These are phyloP conservation scores for Lycodopsis pacificus DNA, from an alignment of 2,797 vertebrate genomes.

Conservation along the genomic window DNA sequence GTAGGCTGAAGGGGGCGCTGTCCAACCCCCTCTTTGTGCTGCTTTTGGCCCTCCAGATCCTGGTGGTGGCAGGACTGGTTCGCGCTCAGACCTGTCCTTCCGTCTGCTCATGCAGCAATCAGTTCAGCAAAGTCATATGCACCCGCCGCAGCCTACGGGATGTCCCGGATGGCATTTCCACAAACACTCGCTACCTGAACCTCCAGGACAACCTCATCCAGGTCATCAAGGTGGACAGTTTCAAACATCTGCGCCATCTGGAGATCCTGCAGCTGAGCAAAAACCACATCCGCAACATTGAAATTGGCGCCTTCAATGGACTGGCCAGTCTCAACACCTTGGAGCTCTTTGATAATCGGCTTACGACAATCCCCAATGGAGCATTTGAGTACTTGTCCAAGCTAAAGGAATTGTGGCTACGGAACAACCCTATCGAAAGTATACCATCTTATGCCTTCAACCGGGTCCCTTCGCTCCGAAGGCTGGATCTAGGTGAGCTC, in stretches of 20 bases:
- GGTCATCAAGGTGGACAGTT: slow-evolving; percentile 99
- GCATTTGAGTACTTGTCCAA: slow-evolving; percentile 99
- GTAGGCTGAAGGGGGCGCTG: slow-evolving; percentile 99
- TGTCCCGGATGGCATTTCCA: slow-evolving; percentile 98
- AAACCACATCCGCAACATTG: slow-evolving; percentile 98
- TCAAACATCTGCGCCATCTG: slow-evolving; percentile 96
- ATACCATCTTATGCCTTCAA: slow-evolving; percentile 99
- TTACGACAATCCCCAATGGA: slow-evolving; percentile 99
- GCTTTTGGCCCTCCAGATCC: slow-evolving; percentile 97
- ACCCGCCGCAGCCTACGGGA: slow-evolving; percentile 95
- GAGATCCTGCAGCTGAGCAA: slow-evolving; percentile 98
- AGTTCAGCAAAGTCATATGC: slow-evolving; percentile 99
- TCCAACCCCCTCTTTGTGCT: slow-evolving; percentile 99
- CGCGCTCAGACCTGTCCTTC: slow-evolving; percentile 98
- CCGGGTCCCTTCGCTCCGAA: slow-evolving; percentile 95
- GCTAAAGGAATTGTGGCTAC: slow-evolving; percentile 97
- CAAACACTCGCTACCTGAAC: slow-evolving; percentile 97
- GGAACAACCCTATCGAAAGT: slow-evolving; percentile 99
- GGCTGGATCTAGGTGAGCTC: slow-evolving; percentile 95
- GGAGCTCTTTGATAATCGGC: slow-evolving; percentile 99
- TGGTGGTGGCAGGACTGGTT: slow-evolving; percentile 96
- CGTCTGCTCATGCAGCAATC: slow-evolving; percentile 98
- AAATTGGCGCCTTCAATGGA: slow-evolving; percentile 99
- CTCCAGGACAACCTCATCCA: slow-evolving; percentile 99
- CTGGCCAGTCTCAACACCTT: slow-evolving; percentile 98